Conservation (phyloP, 1,140 invertebrate genomes). For the Zelostemma sp. region DNA sequence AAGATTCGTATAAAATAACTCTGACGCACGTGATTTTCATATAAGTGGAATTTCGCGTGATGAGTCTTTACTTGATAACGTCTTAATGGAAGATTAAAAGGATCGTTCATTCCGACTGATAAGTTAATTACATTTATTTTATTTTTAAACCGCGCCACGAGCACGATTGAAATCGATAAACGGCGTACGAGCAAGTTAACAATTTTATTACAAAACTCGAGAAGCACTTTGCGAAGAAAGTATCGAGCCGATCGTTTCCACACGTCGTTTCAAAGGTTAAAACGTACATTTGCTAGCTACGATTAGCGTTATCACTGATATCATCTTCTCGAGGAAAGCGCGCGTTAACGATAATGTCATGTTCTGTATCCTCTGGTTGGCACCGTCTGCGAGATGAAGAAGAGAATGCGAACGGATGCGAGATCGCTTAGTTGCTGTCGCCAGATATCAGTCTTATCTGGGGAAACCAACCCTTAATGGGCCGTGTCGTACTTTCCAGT, state of each 20-base stretch:
- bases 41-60: constrained; percentile 5
- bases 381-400: not conserved
- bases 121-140: not conserved
- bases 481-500: not conserved
- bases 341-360: not conserved
- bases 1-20: too few relatives aligned
- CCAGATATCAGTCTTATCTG: not conserved
- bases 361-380: not conserved
- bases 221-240: too few relatives aligned
- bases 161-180: too few relatives aligned
- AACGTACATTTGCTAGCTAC: too few relatives aligned
- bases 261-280: too few relatives aligned
- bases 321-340: not conserved
- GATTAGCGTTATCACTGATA: not conserved
- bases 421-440: not conserved
- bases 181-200: too few relatives aligned
- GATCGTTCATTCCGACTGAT: constrained; percentile 1
- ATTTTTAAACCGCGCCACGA: too few relatives aligned
- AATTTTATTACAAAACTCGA: not conserved
- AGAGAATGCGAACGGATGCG: constrained; percentile 1
- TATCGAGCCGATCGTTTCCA: too few relatives aligned
- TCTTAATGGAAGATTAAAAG: constrained; percentile 25
- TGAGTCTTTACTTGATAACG: constrained; percentile 7
- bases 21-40: too few relatives aligned
- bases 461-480: constrained; percentile 1